These are phyloP conservation scores for Ibycter americanus DNA, from an alignment of 2,797 vertebrate species.

Conservation along the genomic window DNA sequence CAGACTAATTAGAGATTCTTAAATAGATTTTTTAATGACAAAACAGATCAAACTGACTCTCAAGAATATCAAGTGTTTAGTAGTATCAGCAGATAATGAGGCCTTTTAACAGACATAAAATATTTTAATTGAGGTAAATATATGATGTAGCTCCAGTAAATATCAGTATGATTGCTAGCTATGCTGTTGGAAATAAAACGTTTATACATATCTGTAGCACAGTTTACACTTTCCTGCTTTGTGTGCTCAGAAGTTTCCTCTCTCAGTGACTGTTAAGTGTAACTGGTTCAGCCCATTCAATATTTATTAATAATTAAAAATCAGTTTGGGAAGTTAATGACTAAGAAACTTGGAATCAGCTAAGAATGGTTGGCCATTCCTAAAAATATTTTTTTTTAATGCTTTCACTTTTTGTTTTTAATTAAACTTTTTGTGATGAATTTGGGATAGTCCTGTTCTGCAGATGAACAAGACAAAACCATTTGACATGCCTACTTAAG, in stretches of 20 bases:
- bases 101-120: not conserved
- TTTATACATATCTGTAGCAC: not conserved
- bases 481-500: not conserved
- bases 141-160: not conserved
- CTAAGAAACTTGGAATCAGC: not conserved
- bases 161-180: not conserved
- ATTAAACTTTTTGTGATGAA: not conserved
- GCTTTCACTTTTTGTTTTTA: not conserved
- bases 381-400: not conserved
- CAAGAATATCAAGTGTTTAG: not conserved
- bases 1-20: not conserved
- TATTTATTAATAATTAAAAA: not conserved
- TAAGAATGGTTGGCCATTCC: not conserved
- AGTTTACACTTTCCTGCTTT: not conserved
- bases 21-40: not conserved
- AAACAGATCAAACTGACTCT: not conserved
- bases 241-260: not conserved
- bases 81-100: not conserved
- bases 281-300: not conserved
- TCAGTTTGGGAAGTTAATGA: not conserved
- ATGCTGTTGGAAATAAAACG: not conserved
- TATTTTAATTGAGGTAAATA: not conserved
- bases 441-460: not conserved
- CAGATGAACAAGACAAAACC: not conserved
- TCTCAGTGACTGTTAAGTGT: not conserved